Conservation (phyloP, 2,888 invertebrate genomes). For the Eledona agricola region DNA sequence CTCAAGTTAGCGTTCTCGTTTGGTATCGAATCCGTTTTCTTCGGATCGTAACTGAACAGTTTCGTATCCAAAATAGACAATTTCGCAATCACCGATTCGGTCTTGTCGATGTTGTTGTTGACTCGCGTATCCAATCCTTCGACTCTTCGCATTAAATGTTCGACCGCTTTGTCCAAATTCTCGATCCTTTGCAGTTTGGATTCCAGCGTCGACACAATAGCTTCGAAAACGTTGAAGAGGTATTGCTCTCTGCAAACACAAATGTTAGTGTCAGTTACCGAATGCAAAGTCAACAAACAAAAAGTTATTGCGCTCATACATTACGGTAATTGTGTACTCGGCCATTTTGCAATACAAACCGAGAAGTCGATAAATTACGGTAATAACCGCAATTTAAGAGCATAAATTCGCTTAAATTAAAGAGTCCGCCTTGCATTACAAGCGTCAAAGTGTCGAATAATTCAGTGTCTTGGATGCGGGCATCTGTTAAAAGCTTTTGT, state of each 20-base stretch:
- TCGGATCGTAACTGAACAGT: conserved; percentile 66
- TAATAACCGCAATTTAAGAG: conserved; percentile 1
- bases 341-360: background rate
- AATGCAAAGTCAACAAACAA: background rate
- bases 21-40: conserved; percentile 46
- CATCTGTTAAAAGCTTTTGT: too few species aligned
- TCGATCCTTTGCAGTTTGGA: conserved; percentile 88
- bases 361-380: conserved; percentile 3
- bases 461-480: too few species aligned
- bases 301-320: background rate
- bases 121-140: conserved; percentile 84
- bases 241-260: conserved; percentile 86
- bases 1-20: conserved; percentile 67
- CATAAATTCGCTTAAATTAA: background rate
- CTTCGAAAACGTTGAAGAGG: conserved; percentile 88
- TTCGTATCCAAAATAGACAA: conserved; percentile 78
- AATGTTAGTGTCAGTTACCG: background rate
- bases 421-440: too few species aligned
- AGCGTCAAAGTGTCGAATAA: too few species aligned
- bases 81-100: conserved; percentile 83
- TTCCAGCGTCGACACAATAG: conserved; percentile 87
- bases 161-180: conserved; percentile 86
- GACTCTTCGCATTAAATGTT: conserved; percentile 85
- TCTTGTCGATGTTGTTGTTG: conserved; percentile 85
- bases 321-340: too few species aligned